These are phyloP conservation scores for Crotalus tigris DNA, from an alignment of 2,113 vertebrate species.

Conservation along the genomic window DNA sequence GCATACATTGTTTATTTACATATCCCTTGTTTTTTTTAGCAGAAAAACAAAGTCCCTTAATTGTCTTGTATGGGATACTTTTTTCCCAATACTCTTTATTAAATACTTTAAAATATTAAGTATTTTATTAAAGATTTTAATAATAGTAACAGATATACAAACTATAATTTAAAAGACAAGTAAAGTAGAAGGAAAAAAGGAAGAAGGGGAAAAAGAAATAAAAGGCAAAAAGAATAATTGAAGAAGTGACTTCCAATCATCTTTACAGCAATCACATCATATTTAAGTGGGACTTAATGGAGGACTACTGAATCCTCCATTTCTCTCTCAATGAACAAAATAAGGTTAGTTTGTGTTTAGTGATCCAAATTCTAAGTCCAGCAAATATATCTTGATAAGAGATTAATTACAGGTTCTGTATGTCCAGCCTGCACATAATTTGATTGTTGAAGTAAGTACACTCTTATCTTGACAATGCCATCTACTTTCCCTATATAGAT, in stretches of 20 bases:
- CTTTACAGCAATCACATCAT: neutral
- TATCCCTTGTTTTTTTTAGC: neutral
- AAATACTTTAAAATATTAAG: neutral
- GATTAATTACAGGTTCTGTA: slow-evolving; percentile 1
- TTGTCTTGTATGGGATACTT: slow-evolving; percentile 2
- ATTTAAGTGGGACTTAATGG: neutral
- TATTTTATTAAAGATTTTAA: neutral
- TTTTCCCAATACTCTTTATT: neutral
- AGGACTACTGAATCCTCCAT: slow-evolving; percentile 1
- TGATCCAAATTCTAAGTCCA: neutral
- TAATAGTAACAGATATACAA: neutral
- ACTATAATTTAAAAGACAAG: neutral
- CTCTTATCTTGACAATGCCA: neutral
- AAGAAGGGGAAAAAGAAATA: neutral
- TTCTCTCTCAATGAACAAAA: slow-evolving; percentile 35
- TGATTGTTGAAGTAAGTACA: neutral
- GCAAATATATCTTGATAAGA: neutral
- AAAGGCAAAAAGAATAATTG: neutral
- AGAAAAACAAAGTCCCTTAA: slow-evolving; percentile 35
- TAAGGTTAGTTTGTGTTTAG: slow-evolving; percentile 35
- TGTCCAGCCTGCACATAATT: neutral
- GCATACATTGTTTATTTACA: slow-evolving; percentile 32
- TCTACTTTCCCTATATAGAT: neutral
- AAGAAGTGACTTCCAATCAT: neutral
- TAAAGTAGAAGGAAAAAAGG: neutral